phyloP scores from a whole-genome alignment of 2,888 invertebrate genomes.

The Desoria tigrina region DNA sequence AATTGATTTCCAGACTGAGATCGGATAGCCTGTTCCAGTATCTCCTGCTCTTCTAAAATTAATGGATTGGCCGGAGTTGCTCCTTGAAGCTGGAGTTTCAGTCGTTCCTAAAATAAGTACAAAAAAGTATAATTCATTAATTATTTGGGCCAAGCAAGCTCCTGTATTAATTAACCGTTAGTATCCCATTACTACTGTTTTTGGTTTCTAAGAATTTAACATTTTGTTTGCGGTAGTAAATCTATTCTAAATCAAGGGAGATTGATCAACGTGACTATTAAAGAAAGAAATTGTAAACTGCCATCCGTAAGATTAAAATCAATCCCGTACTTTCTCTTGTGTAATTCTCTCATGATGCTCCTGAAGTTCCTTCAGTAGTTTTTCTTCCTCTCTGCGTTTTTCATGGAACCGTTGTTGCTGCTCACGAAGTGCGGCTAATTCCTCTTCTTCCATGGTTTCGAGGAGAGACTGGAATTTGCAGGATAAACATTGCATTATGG shows the following conservation, averaged over 20 bases:
- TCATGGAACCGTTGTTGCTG: constrained; percentile 74
- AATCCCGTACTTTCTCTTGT: constrained; percentile 40
- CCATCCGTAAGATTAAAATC: background rate
- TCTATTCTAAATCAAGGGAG: no score
- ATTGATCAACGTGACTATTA: no score
- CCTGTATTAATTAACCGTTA: no score
- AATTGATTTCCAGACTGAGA: constrained; percentile 11
- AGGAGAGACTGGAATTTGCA: constrained; percentile 30
- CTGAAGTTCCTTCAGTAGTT: constrained; percentile 77
- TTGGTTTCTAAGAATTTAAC: no score
- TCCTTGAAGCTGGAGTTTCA: constrained; percentile 9
- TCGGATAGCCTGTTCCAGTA: constrained; percentile 12
- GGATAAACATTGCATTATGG: background rate
- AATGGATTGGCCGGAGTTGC: background rate
- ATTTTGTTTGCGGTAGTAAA: no score
- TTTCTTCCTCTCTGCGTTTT: constrained; percentile 76
- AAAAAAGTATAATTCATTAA: no score
- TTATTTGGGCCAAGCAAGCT: no score
- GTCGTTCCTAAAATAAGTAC: constrained; percentile 30
- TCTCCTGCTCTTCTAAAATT: background rate
- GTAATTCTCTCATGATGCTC: constrained; percentile 65
- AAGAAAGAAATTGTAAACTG: no score
- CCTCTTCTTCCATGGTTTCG: constrained; percentile 71
- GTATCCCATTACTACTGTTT: no score
- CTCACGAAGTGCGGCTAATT: constrained; percentile 75